phyloP scores from a whole-genome alignment of 1,140 invertebrate genomes.

The Asbolus verrucosus region DNA sequence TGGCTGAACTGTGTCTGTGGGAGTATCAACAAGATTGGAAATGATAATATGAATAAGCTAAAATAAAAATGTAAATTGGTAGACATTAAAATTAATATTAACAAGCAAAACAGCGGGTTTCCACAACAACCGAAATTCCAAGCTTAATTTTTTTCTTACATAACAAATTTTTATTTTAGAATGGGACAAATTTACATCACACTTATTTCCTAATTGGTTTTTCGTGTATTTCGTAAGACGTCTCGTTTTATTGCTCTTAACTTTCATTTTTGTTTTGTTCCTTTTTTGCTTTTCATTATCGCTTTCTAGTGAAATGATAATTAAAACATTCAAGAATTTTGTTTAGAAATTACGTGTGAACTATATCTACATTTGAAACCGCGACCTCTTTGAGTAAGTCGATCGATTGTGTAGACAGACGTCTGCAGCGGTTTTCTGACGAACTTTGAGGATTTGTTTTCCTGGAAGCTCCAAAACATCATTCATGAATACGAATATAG shows the following conservation, averaged over 20 bases:
- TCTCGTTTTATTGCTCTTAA: not conserved
- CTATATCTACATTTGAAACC: slow-evolving; percentile 13
- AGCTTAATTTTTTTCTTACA: not conserved
- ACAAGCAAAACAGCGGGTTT: no score
- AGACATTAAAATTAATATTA: no score
- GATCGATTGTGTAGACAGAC: slow-evolving; percentile 4
- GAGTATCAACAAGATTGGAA: no score
- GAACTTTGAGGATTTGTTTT: slow-evolving; percentile 14
- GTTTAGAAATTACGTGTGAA: slow-evolving; percentile 20
- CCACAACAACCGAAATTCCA: no score
- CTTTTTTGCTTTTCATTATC: not conserved
- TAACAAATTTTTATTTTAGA: not conserved
- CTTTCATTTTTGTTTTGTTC: no score
- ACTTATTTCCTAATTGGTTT: not conserved
- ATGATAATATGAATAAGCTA: no score
- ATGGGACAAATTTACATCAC: not conserved
- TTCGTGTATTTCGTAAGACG: slow-evolving; percentile 1
- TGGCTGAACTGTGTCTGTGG: no score
- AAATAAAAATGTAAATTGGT: no score
- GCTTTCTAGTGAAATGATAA: not conserved
- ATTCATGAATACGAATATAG: not conserved
- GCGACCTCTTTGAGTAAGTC: slow-evolving; percentile 33
- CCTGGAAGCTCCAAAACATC: slow-evolving; percentile 2
- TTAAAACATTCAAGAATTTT: slow-evolving; percentile 10
- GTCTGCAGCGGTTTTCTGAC: not conserved